phyloP scores from a whole-genome alignment of 2,797 vertebrate genomes.

The Notoglanidium macrostoma region DNA sequence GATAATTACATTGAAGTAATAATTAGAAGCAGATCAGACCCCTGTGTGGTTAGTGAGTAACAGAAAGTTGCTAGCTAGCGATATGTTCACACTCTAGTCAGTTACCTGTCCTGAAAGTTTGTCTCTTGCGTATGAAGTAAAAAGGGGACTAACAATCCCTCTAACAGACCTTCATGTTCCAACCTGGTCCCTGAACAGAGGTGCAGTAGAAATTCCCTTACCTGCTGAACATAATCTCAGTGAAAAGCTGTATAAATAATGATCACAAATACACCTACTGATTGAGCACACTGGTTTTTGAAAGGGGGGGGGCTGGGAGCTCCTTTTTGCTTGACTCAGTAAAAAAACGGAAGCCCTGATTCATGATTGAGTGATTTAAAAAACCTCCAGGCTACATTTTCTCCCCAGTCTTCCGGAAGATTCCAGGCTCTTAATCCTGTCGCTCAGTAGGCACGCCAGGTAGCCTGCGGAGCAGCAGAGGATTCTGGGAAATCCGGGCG shows the following conservation, averaged over 20 bases:
- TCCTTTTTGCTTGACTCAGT: slow-evolving; percentile 20
- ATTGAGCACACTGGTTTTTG: neutral
- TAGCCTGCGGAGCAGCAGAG: slow-evolving; percentile 33
- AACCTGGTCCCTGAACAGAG: neutral
- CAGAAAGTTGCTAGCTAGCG: neutral
- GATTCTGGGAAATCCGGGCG: slow-evolving; percentile 49
- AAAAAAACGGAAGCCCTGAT: slow-evolving; percentile 27
- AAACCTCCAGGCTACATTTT: slow-evolving; percentile 26
- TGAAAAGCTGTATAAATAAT: slow-evolving; percentile 2
- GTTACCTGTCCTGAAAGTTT: neutral
- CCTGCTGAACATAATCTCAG: neutral
- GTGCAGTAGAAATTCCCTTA: neutral
- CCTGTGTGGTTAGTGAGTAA: neutral
- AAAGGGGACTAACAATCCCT: neutral
- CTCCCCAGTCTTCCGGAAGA: slow-evolving; percentile 37
- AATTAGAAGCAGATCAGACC: neutral
- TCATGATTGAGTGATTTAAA: slow-evolving; percentile 33
- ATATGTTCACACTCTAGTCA: neutral
- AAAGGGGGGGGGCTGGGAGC: neutral
- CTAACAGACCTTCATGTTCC: neutral
- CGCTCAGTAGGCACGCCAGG: slow-evolving; percentile 40
- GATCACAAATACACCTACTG: neutral
- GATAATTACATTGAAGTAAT: neutral
- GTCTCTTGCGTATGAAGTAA: neutral
- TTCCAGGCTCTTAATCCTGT: slow-evolving; percentile 52